Evolutionary conservation across 37 sponge, comb jelly and placozoan species (phyloP).

Genomic region (Chondrosia reniformis): DNA sequence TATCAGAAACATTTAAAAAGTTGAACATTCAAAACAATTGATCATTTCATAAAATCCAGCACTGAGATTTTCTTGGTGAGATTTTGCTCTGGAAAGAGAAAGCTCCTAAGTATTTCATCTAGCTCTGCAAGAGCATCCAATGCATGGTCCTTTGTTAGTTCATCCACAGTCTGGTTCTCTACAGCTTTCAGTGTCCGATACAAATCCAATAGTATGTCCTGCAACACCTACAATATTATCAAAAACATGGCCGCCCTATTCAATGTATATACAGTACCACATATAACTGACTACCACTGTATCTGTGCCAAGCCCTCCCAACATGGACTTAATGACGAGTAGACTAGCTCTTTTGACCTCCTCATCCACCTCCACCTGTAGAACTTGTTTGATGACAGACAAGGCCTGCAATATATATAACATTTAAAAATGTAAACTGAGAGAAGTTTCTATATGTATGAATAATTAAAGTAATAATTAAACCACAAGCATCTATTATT

Average conservation of each 20-base stretch:
- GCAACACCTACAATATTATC: conserved; percentile 27
- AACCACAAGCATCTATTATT: no score
- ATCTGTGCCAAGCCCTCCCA: conserved; percentile 48
- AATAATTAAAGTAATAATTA: no score
- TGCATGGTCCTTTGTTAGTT: conserved; percentile 59
- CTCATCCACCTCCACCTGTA: conserved; percentile 40
- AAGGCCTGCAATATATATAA: conserved; percentile 53
- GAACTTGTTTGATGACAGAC: conserved; percentile 40
- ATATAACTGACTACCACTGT: conserved; percentile 18
- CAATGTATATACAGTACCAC: not conserved
- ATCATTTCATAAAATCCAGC: no score
- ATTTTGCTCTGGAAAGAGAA: conserved; percentile 46
- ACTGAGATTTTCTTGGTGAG: conserved; percentile 69
- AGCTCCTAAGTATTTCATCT: conserved; percentile 54
- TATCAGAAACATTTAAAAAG: no score
- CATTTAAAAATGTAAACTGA: no score
- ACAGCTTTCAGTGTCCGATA: conserved; percentile 78
- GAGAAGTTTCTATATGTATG: no score
- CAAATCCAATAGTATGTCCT: conserved; percentile 35
- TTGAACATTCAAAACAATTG: no score
- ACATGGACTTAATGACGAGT: conserved; percentile 42
- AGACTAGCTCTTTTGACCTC: conserved; percentile 62
- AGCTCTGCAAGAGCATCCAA: conserved; percentile 77
- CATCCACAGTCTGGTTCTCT: conserved; percentile 52
- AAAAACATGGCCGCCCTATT: not conserved